These are phyloP conservation scores for Zoanthus sansibaricus DNA, from an alignment of 92 coral and sea anemone species.

Conservation along the genomic window DNA sequence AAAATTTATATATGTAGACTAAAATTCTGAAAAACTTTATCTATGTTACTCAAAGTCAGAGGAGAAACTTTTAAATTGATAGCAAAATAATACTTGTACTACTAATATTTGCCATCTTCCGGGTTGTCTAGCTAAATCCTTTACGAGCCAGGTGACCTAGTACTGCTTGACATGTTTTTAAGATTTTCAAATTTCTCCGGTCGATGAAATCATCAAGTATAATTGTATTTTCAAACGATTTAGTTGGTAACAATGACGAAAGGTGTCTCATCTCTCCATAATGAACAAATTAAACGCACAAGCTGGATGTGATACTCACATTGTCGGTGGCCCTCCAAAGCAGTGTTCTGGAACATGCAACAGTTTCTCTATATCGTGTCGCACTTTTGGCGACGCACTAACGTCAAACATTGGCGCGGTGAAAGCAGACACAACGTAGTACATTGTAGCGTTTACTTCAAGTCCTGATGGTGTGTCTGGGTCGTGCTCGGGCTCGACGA, in stretches of 20 bases:
- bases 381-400: conserved; percentile 58
- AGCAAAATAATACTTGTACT: too few relatives aligned
- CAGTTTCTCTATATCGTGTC: conserved; percentile 69
- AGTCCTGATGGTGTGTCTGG: conserved; percentile 97
- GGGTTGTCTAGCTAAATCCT: too few relatives aligned
- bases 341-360: conserved; percentile 95
- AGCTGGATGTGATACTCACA: conserved; percentile 66
- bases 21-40: too few relatives aligned
- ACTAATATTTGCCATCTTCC: too few relatives aligned
- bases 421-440: conserved; percentile 88
- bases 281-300: background rate
- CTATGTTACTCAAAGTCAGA: too few relatives aligned
- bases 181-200: too few relatives aligned
- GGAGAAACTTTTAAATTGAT: too few relatives aligned
- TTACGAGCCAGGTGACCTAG: too few relatives aligned
- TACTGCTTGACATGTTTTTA: too few relatives aligned
- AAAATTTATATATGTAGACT: background rate
- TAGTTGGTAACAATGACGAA: too few relatives aligned
- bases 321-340: conserved; percentile 98
- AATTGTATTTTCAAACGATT: too few relatives aligned
- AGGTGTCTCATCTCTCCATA: background rate
- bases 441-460: conserved; percentile 94
- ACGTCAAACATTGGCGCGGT: conserved; percentile 68
- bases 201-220: too few relatives aligned
- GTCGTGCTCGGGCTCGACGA: conserved; percentile 90